Conservation (phyloP, 2,113 vertebrate species). For the Cavia aperea region DNA sequence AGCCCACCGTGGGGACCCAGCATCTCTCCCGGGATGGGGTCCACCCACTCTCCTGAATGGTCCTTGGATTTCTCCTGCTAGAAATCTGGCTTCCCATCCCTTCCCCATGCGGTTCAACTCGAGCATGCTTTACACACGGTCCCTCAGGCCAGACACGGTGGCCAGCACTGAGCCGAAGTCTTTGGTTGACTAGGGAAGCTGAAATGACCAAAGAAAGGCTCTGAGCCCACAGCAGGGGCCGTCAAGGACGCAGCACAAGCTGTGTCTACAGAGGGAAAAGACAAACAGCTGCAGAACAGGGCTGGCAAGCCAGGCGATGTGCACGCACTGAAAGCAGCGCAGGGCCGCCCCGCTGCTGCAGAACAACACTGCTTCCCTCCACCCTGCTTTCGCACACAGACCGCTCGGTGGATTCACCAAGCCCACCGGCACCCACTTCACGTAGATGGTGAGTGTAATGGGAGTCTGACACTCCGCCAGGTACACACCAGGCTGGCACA, state of each 20-base stretch:
- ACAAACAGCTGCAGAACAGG: not conserved
- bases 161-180: not conserved
- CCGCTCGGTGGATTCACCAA: too few species aligned
- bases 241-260: not conserved
- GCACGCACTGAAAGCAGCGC: rapidly evolving
- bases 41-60: not conserved
- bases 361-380: rapidly evolving
- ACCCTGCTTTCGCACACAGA: not conserved
- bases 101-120: not conserved
- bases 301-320: not conserved
- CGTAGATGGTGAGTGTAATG: not conserved
- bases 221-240: not conserved
- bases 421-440: not conserved
- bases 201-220: not conserved
- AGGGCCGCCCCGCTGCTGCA: rapidly evolving
- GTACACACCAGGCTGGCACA: rapidly evolving
- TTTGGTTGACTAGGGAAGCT: not conserved
- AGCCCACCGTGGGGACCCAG: not conserved
- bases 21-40: not conserved
- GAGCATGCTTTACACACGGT: not conserved
- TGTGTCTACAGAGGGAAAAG: not conserved
- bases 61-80: not conserved
- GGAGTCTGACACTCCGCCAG: not conserved
- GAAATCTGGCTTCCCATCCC: not conserved
- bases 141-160: not conserved